Percentiles rank a stretch among this genome's conserved stretches.
phyloP scores from a whole-genome alignment of 2,113 vertebrate species.

The Apaloderma vittatum region DNA sequence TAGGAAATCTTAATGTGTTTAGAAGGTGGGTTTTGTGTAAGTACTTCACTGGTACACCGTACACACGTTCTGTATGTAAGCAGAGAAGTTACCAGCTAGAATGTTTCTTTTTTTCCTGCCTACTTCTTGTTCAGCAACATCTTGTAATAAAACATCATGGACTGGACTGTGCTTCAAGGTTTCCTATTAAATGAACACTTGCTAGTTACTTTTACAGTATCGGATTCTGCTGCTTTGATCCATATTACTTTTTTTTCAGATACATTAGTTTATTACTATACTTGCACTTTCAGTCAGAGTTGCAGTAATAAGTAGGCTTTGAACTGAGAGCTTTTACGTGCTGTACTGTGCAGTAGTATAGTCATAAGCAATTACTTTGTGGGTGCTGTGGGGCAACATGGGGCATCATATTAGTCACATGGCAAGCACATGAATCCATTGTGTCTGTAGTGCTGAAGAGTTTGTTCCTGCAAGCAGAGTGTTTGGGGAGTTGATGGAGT shows the following conservation, averaged over 20 bases:
- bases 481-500: background rate
- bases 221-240: constrained; percentile 34
- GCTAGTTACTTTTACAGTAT: background rate
- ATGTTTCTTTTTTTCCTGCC: background rate
- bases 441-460: background rate
- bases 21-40: background rate
- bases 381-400: background rate
- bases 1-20: background rate
- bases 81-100: background rate
- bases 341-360: background rate
- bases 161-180: background rate
- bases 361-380: constrained; percentile 44
- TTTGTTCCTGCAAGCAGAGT: background rate
- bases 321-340: constrained; percentile 24
- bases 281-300: constrained; percentile 25
- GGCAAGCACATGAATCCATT: background rate
- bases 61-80: background rate
- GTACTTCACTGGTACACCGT: background rate
- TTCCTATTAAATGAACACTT: constrained; percentile 14
- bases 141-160: background rate
- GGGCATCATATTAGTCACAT: background rate
- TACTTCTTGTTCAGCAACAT: background rate
- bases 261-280: background rate
- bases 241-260: background rate
- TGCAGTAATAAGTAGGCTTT: constrained; percentile 26